Evolutionary conservation across 2,113 vertebrate species (phyloP).

Genomic region (Oncorhynchus keta): DNA sequence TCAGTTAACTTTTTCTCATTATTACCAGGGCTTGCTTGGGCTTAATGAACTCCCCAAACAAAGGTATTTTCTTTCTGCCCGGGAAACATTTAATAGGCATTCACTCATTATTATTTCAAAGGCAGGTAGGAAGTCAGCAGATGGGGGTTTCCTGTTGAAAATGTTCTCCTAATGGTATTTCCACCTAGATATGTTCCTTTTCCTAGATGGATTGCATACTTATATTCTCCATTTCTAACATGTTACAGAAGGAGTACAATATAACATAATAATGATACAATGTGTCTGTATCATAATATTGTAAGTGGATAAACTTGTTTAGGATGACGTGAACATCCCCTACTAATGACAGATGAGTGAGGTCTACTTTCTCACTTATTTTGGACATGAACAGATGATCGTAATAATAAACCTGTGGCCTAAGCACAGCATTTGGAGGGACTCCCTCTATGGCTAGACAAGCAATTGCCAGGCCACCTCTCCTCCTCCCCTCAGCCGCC

Average conservation of each 20-base stretch:
- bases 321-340: not conserved
- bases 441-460: not conserved
- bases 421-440: not conserved
- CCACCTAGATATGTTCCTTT: not conserved
- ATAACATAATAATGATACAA: not conserved
- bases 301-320: no score
- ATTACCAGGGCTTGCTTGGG: constrained; percentile 33
- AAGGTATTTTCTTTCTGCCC: constrained; percentile 32
- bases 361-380: not conserved
- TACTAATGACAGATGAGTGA: not conserved
- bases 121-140: constrained; percentile 31
- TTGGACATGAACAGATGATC: not conserved
- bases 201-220: not conserved
- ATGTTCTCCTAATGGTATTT: constrained; percentile 18
- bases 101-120: constrained; percentile 46
- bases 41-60: constrained; percentile 51
- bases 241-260: not conserved
- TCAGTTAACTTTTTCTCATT: constrained; percentile 41
- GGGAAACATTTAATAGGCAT: constrained; percentile 25
- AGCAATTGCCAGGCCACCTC: constrained; percentile 12
- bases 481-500: not conserved
- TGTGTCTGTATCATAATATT: not conserved
- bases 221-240: not conserved
- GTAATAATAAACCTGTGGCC: no score
- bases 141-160: constrained; percentile 31